phyloP scores from a whole-genome alignment of 2,888 invertebrate species.

The Isoperla grammatica region DNA sequence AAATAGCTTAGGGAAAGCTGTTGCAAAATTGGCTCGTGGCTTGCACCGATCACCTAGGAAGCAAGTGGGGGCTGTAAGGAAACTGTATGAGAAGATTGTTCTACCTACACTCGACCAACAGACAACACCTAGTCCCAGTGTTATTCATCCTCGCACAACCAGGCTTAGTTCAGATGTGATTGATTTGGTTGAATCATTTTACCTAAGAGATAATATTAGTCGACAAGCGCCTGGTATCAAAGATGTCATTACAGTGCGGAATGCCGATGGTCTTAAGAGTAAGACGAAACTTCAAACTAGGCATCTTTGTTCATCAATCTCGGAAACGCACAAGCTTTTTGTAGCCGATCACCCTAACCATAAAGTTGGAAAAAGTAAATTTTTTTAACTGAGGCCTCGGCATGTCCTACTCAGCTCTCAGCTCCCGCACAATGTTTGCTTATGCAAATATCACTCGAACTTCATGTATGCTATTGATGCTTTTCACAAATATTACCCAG shows the following conservation, averaged over 20 bases:
- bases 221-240: slow-evolving; percentile 20
- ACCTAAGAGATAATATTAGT: slow-evolving; percentile 9
- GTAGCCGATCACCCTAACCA: neutral
- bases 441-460: slow-evolving; percentile 24
- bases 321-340: neutral
- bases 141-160: too few species aligned
- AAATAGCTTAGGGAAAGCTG: too few species aligned
- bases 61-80: too few species aligned
- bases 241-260: slow-evolving; percentile 13
- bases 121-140: too few species aligned
- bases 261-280: slow-evolving; percentile 8
- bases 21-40: too few species aligned
- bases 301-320: slow-evolving; percentile 5
- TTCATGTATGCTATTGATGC: slow-evolving; percentile 5
- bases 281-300: slow-evolving; percentile 14
- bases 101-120: too few species aligned
- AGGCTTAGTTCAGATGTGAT: too few species aligned
- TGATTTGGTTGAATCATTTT: too few species aligned
- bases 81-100: too few species aligned
- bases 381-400: slow-evolving; percentile 14
- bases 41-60: too few species aligned
- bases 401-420: slow-evolving; percentile 11
- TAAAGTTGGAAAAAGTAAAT: slow-evolving; percentile 18
- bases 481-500: neutral
- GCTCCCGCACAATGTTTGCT: slow-evolving; percentile 22